Evolutionary conservation across 2,113 vertebrate species (phyloP), one percentile per base, ranked within the genome.

Genomic region (Asarcornis scutulata): DNA sequence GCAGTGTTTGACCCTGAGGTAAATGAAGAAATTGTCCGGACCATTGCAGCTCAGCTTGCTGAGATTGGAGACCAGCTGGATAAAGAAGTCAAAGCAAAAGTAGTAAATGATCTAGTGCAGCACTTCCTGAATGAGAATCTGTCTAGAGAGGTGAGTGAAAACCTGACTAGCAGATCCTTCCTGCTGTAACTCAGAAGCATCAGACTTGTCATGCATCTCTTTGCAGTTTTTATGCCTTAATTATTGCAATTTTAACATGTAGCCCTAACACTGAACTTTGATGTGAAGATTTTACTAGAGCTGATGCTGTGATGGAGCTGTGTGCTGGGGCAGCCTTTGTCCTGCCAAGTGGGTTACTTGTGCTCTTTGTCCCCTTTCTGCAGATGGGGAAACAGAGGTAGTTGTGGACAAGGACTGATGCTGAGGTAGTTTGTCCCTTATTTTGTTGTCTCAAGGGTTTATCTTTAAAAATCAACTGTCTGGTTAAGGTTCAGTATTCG

Each of bases 31-130:
- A 10, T 94, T 38, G 71, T 98, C 60, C 96, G 72, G 23, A 36
- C 53, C n/a, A 97, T 98, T 31, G 98, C 98, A 25, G 84, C 88
- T 56, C 97, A 87, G 25, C 97, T 98, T 0, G 98, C 97, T 36
- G 53, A 78, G 42, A 89, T 98, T 0, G 98, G 98, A 48, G 98
- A 98, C 90, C 72, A 87, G 40, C 32, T 98, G 68, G 94, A 98
- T 23, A 80, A 5, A 15, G 94, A 92, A 21, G 96, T 98, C 86
- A 69, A 94, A 8, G 67, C 62, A 4, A 32, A 62, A 6, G 73
- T 97, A 56, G 96, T 98, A 38, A 68, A 93, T 13, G 42, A 68
- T 20, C 93, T 98, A n/a, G 95, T 76, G 5, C 27, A 12, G 17
- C 91, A 88, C 17, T 96, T 98, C 12, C 32, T 38, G 77, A 93